phyloP scores from a whole-genome alignment of 2,888 invertebrate genomes.

The Lepeophtheirus nordmannii region DNA sequence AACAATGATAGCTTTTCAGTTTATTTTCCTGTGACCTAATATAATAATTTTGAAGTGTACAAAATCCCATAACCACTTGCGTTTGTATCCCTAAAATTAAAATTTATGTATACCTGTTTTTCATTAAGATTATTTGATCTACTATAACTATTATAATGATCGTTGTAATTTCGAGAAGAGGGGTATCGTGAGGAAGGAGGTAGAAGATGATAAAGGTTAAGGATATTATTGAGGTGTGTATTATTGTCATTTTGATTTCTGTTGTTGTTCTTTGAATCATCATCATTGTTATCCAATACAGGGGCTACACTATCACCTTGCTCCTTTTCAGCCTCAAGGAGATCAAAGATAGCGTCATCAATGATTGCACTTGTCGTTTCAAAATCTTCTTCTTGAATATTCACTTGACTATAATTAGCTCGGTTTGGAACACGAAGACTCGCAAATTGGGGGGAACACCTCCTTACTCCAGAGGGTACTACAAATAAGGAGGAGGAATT shows the following conservation, averaged over 20 bases:
- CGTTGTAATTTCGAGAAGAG: neutral
- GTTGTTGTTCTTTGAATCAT: neutral
- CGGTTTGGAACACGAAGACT: slow-evolving; percentile 11
- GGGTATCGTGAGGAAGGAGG: neutral
- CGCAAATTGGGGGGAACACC: slow-evolving; percentile 11
- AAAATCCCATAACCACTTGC: neutral
- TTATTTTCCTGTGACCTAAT: no score
- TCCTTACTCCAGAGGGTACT: neutral
- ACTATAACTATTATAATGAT: no score
- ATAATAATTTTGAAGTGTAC: neutral
- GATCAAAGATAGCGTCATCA: slow-evolving; percentile 19
- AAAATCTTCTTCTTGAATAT: neutral
- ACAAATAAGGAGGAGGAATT: neutral
- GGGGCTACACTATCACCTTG: neutral
- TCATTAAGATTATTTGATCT: no score
- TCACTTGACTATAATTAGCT: neutral
- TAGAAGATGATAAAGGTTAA: slow-evolving; percentile 4
- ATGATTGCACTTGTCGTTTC: slow-evolving; percentile 3
- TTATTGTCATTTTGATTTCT: slow-evolving; percentile 9
- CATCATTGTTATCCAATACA: neutral
- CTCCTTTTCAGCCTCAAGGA: slow-evolving; percentile 17
- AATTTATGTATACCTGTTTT: neutral
- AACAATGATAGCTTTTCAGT: no score
- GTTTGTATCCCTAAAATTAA: neutral
- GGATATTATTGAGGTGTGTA: slow-evolving; percentile 4